Percentiles rank a stretch among this genome's conserved stretches.
phyloP scores from a whole-genome alignment of 2,888 invertebrate genomes.

The Cephus rjabovi region DNA sequence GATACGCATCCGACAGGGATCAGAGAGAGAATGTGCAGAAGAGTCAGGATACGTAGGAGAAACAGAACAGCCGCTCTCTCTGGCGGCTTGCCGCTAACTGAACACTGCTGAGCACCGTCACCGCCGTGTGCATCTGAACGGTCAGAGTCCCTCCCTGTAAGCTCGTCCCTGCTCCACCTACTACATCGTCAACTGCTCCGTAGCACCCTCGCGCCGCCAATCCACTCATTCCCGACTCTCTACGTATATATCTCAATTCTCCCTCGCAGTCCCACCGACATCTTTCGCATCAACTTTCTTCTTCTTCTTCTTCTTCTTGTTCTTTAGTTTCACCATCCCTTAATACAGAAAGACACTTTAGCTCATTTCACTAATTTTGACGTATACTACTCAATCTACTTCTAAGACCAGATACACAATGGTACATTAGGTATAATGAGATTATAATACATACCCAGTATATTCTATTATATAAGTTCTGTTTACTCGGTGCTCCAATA shows the following conservation, averaged over 20 bases:
- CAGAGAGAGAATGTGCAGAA: not conserved
- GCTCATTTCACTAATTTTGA: not conserved
- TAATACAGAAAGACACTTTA: not conserved
- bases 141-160: slow-evolving; percentile 30
- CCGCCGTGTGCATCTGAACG: slow-evolving; percentile 48
- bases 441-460: not conserved
- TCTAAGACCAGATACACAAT: not conserved
- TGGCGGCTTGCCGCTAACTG: slow-evolving; percentile 65
- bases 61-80: not conserved
- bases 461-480: not conserved
- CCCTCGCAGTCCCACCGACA: slow-evolving; percentile 26
- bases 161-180: slow-evolving; percentile 31
- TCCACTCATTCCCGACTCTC: slow-evolving; percentile 27
- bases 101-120: slow-evolving; percentile 56
- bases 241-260: slow-evolving; percentile 20
- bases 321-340: slow-evolving; percentile 28
- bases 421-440: not conserved
- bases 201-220: slow-evolving; percentile 2
- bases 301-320: slow-evolving; percentile 28
- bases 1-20: not conserved
- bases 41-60: not conserved
- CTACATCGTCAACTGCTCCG: slow-evolving; percentile 20
- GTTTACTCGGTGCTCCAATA: not conserved
- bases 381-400: not conserved
- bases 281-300: slow-evolving; percentile 15